A percentile compares a stretch with the other conserved stretches of the same genome.
Conservation (phyloP, 2,888 invertebrate species). For the Gnatocerus cornutus region DNA sequence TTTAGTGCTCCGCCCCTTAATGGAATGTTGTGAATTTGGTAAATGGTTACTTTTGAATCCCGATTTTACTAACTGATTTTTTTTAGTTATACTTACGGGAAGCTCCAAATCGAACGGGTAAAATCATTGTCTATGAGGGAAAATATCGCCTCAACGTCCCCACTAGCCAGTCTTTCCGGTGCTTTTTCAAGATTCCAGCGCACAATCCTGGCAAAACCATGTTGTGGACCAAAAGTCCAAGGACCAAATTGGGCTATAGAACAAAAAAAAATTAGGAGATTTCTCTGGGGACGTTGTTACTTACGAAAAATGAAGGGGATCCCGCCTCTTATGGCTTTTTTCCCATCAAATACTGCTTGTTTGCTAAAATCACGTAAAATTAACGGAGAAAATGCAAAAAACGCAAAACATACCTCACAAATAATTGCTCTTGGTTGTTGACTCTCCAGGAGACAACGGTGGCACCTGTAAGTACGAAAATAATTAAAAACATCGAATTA, state of each 20-base stretch:
- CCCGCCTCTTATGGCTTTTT: constrained; percentile 96
- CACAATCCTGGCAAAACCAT: constrained; percentile 95
- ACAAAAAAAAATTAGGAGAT: constrained; percentile 3
- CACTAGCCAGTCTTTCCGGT: constrained; percentile 90
- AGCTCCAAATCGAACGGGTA: constrained; percentile 95
- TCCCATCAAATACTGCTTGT: constrained; percentile 96
- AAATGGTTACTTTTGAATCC: too few relatives aligned
- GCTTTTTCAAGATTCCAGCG: constrained; percentile 93
- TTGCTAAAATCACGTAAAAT: constrained; percentile 78
- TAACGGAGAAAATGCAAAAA: neutral
- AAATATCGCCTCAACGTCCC: constrained; percentile 94
- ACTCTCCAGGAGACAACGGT: constrained; percentile 98
- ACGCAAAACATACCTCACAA: constrained; percentile 86
- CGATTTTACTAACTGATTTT: too few relatives aligned
- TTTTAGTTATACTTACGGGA: constrained; percentile 77
- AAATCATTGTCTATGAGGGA: constrained; percentile 94
- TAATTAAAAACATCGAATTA: constrained; percentile 32
- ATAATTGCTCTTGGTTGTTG: constrained; percentile 96
- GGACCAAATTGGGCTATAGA: constrained; percentile 93
- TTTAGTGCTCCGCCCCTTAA: too few relatives aligned
- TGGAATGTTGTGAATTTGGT: too few relatives aligned
- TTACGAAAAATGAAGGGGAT: constrained; percentile 98
- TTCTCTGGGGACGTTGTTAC: constrained; percentile 68
- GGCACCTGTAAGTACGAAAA: constrained; percentile 81
- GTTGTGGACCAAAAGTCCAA: constrained; percentile 96